Evolutionary conservation across 2,113 vertebrate genomes (phyloP), one percentile per base, ranked within the genome.

Genomic region (Proterorhinus semilunaris): DNA sequence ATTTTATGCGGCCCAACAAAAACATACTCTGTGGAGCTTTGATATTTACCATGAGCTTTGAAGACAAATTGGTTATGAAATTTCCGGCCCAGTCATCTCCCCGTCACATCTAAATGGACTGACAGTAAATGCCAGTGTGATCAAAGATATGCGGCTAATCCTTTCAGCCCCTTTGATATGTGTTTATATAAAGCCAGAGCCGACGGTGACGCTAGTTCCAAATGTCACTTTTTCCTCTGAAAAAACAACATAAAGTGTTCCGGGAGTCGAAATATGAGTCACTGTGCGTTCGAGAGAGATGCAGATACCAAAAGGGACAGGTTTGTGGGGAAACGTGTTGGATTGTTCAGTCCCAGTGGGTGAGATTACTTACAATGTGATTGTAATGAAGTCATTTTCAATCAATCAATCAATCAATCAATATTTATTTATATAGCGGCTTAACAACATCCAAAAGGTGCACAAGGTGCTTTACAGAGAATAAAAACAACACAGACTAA

Each of bases 291-390:
- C 62, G 47, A 55, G 46, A 69, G 79, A 66, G 8, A 47, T 46
- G 36, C 66, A 57, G 17, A 72, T 62, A 42, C 53, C 11, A 74
- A 62, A 13, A 6, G 5, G 10, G 75, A 75, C 62, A 21, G 27
- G 1, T 9, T 10, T 70, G 52, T 36, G 27, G 27, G 27, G 27
- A 36, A 78, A 68, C 71, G 71, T 74, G 65, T 65, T 72, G 75
- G 44, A 65, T 58, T 48, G 58, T 45, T 51, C 12, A 27, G 13
- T 77, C 42, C 42, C 21, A 36, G 27, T 36, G 27, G 27, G 27
- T 21, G 21, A 21, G 21, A 21, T 21, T 21, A 21, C 21, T 21
- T 21, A 21, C 27, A 36, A 36, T 36, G 27, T 36, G 27, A 36
- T 36, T 36, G 27, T 36, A 3, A 36, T 36, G 27, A 36, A 36